Conservation (phyloP, 2,888 invertebrate genomes). For the Furcula furcula region DNA sequence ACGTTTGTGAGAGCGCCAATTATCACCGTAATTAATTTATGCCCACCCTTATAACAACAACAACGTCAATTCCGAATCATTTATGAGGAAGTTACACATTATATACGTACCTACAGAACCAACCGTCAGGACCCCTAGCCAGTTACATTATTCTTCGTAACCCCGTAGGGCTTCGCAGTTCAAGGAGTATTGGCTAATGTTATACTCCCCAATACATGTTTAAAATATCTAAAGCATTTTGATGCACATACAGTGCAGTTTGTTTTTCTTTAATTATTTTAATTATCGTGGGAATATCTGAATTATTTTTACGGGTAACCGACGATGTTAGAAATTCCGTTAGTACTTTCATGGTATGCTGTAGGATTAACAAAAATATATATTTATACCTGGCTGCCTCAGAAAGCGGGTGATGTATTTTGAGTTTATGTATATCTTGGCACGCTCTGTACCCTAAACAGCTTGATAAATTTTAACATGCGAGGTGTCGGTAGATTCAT, state of each 20-base stretch:
- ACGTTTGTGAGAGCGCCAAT: no score
- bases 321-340: conserved; percentile 1
- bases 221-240: conserved; percentile 33
- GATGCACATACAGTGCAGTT: conserved; percentile 26
- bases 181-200: conserved; percentile 13
- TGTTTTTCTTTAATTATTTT: conserved; percentile 22
- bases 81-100: conserved; percentile 37
- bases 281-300: conserved; percentile 38
- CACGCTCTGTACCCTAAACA: no score
- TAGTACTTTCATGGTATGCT: conserved; percentile 8
- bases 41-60: conserved; percentile 27
- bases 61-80: conserved; percentile 29
- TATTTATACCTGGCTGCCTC: no score
- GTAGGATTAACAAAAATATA: no score
- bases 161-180: conserved; percentile 11
- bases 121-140: conserved; percentile 11
- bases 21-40: conserved; percentile 12
- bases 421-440: no score
- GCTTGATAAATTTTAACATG: no score
- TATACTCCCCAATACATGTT: conserved; percentile 17
- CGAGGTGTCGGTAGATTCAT: no score
- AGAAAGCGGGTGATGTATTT: no score
- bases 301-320: conserved; percentile 20
- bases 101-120: conserved; percentile 26
- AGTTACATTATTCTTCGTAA: conserved; percentile 6